A percentile compares a stretch with the other conserved stretches of the same genome.
Evolutionary conservation across 2,797 vertebrate genomes (phyloP).

Genomic region (Galagoides demidoff): DNA sequence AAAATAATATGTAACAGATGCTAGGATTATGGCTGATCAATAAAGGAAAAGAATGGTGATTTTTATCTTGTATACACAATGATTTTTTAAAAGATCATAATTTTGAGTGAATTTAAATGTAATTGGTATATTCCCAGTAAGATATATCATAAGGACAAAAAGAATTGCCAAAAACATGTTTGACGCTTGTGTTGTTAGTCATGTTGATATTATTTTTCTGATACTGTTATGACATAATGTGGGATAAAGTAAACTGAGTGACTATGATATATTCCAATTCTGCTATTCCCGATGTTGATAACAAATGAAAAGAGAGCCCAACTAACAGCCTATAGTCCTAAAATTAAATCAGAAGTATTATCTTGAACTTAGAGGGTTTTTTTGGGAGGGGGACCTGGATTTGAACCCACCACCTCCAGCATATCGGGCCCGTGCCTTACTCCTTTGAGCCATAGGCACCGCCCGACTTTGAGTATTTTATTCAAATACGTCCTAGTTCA

Average conservation of each 20-base stretch:
- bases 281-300: not conserved
- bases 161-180: not conserved
- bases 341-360: not conserved
- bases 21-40: not conserved
- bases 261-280: not conserved
- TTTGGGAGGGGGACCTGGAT: too few relatives aligned
- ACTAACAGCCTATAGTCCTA: not conserved
- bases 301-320: not conserved
- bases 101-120: slow-evolving; percentile 6
- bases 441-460: too few relatives aligned
- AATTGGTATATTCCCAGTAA: not conserved
- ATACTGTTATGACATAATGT: not conserved
- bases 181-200: not conserved
- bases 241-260: slow-evolving; percentile 9
- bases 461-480: not conserved
- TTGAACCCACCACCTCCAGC: too few relatives aligned
- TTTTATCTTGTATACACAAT: not conserved
- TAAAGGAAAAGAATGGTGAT: not conserved
- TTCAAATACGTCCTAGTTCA: not conserved
- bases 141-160: not conserved
- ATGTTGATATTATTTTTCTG: slow-evolving; percentile 12
- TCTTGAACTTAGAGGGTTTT: not conserved
- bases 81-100: not conserved
- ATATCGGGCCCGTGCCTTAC: too few relatives aligned
- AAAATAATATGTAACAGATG: slow-evolving; percentile 11